Evolutionary conservation across 2,113 vertebrate species (phyloP).

Genomic region (Solea solea): DNA sequence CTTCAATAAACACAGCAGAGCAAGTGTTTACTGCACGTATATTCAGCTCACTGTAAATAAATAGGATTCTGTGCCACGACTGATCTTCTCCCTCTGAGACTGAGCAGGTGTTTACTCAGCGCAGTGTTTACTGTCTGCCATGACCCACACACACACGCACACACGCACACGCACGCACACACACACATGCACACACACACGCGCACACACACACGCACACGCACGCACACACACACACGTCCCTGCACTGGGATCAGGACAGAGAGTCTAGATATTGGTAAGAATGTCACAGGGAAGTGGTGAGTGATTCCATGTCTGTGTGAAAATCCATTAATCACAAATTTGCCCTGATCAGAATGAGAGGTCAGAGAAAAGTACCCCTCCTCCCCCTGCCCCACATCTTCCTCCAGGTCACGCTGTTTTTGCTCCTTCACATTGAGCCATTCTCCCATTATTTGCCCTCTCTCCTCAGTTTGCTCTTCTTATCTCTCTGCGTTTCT

Average conservation of each 20-base stretch:
- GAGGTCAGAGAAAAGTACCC: constrained; percentile 49
- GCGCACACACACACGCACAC: constrained; percentile 30
- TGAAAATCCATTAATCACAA: constrained; percentile 77
- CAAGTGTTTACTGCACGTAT: constrained; percentile 11
- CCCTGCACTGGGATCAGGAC: constrained; percentile 38
- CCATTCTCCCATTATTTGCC: constrained; percentile 31
- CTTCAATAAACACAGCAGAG: constrained; percentile 6
- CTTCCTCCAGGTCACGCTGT: not conserved
- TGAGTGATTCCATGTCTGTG: constrained; percentile 62
- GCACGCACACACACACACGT: constrained; percentile 28
- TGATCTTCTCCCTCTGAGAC: constrained; percentile 22
- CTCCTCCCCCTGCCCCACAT: not conserved
- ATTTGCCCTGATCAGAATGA: constrained; percentile 54
- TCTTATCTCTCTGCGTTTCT: constrained; percentile 39
- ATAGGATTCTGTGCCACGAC: constrained; percentile 12
- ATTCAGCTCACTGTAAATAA: constrained; percentile 24
- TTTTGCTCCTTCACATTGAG: constrained; percentile 19
- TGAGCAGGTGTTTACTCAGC: constrained; percentile 39
- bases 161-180: too few species aligned
- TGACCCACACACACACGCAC: constrained; percentile 40
- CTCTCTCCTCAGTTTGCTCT: constrained; percentile 30
- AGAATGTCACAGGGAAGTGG: constrained; percentile 73
- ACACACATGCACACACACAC: too few species aligned
- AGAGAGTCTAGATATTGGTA: constrained; percentile 22
- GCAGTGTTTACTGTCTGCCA: constrained; percentile 57